Conservation (phyloP, 2,113 vertebrate species). For the Trogon surrucura region DNA sequence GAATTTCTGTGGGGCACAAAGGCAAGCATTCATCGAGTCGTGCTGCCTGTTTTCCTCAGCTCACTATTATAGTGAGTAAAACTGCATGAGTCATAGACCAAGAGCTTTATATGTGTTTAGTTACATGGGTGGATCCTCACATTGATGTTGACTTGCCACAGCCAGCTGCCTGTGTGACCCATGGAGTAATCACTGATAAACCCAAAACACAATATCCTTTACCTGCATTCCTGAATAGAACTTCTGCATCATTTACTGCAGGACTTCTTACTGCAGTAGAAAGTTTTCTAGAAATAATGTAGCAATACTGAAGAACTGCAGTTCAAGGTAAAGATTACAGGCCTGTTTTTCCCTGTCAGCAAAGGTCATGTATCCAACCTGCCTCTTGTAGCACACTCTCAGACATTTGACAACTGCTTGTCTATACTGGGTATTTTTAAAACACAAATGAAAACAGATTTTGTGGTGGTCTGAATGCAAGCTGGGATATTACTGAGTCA, state of each 20-base stretch:
- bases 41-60: constrained; percentile 42
- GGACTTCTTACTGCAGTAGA: neutral
- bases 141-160: neutral
- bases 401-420: neutral
- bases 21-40: constrained; percentile 44
- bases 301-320: neutral
- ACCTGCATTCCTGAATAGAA: neutral
- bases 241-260: neutral
- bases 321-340: neutral
- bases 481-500: neutral
- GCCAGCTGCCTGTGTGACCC: constrained; percentile 10
- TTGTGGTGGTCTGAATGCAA: neutral
- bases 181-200: neutral
- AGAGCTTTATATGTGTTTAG: constrained; percentile 34
- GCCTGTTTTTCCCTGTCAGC: neutral
- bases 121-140: constrained; percentile 40
- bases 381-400: neutral
- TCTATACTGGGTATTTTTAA: neutral
- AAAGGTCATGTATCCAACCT: neutral
- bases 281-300: neutral
- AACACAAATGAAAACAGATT: neutral
- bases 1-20: constrained; percentile 48
- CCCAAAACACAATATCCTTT: neutral
- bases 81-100: constrained; percentile 18
- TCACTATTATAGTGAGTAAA: constrained; percentile 21